Base-by-base conservation (phyloP, 2,797 vertebrate genomes). In the Cheirogaleus major region DNA sequence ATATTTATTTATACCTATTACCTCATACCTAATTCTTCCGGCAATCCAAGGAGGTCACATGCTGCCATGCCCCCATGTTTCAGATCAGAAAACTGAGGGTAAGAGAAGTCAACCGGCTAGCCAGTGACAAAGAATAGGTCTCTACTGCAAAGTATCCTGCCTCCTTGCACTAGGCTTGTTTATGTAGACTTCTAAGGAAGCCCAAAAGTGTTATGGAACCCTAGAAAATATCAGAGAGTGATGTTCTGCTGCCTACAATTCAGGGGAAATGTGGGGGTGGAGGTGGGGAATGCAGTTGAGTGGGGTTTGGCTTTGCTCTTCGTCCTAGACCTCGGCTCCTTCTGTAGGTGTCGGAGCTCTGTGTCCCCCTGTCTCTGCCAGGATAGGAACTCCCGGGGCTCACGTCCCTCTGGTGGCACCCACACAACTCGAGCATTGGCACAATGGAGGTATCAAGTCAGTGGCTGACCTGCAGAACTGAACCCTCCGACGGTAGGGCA, bases 21-120 rank as follows among this genome's bases (percentile, higher is more conserved):
- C 23, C 38, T 95, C 78, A 67, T 63, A n/a, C n/a, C 27, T 90
- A 70, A 43, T 75, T 80, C 55, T 83, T 23, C 43, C 50, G 61
- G 35, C 11, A 80, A 48, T 81, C 70, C 22, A 32, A 67, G 67
- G 43, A 65, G 23, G 1, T 79, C 18, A 70, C 41, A 30, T 65
- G 25, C 23, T 23, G 0, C 41, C 41, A 4, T 38, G 59, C 5
- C 32, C 50, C 65, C 75, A 69, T 67, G 79, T 89, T 86, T 80
- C 82, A 86, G 72, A 52, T 91, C 13, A 69, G 35, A 92, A 96
- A 83, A 94, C 52, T n/a, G 83, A 89, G 70, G 7, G 50, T 57
- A 45, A 27, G 14, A n/a, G 18, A 91, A 50, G 48, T 93, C 35
- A 35, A 48, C 30, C 15, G 57, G 25, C 32, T 80, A 43, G 55